Base-by-base conservation (phyloP, 2,113 vertebrate species). In the Sinocyclocheilus rhinocerous region DNA sequence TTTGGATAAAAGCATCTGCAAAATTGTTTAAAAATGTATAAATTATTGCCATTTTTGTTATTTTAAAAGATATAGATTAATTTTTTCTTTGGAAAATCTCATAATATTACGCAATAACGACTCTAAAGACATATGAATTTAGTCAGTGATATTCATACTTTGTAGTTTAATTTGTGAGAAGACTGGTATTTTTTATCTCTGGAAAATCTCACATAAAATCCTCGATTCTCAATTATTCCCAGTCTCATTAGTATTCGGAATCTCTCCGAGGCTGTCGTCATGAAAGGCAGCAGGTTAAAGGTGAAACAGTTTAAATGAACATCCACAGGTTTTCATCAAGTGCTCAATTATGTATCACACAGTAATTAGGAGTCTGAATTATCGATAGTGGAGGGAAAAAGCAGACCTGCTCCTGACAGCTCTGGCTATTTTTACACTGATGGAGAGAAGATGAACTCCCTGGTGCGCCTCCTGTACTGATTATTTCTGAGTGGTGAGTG, bases 331-430 rank as follows among this genome's bases (percentile, higher is more conserved):
- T 89, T 85, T 86, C 88, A 86, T 84, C 78, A 87, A 80, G 82
- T 76, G 67, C 82, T 90, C 84, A 89, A 90, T 90, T 89, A 90
- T 86, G 84, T 85, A 91, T 88, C 67, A 82, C 88, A 84, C 72
- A 84, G 88, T 88, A 87, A 91, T 89, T 88, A 85, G 70, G 84
- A 84, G 48, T 24, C 84, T 88, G 80, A 89, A 87, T 89, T 83
- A 90, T 88, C 90, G 18, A 88, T 89, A 88, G 75, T 72, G 84
- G 45, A 61, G 63, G 65, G 55, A 83, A 70, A 75, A 79, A 83
- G 82, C 63, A 63, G 81, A 70, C 36, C 85, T 24, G 85, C 42
- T 86, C 86, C 81, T 84, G 86, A 86, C 84, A 86, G 89, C 86
- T 65, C 42, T 6, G 57, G 85, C 88, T 90, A 89, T 89, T 91